Evolutionary conservation across 2,113 vertebrate species (phyloP), one percentile per base, ranked within the genome.

Genomic region (Madoqua kirkii): DNA sequence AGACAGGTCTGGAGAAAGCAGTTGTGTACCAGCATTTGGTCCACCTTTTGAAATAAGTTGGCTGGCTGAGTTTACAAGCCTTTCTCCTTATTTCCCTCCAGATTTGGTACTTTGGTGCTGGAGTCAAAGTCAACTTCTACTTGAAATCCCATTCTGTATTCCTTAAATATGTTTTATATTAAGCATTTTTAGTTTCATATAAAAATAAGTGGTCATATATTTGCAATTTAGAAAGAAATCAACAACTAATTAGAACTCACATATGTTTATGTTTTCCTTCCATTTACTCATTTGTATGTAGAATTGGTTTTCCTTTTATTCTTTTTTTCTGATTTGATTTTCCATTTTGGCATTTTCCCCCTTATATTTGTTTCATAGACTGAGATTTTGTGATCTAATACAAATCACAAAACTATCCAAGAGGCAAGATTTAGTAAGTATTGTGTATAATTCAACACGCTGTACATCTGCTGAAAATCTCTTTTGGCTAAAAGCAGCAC

Each of bases 251-350:
- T 97, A 97, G 50, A 93, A 64, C 45, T 93, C 76, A 71, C 88
- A 95, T 93, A 94, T 93, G 95, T 93, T 97, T 96, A 55, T 93
- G 36, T 55, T 92, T 96, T 96, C 90, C 33, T 27, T 90, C 50
- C 82, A 91, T 67, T 82, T 94, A 97, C 12, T 89, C 43, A 57
- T 96, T 94, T 84, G 55, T 91, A 76, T 93, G 33, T 91, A 97
- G 89, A 97, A 92, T 82, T 95, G 31, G 52, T 95, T 95, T 92
- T 87, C 43, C 76, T 91, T 93, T 83, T 12, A 60, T 67, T 96
- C 21, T 88, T 94, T 89, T 81, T 52, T 59, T 23, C 19, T 79
- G 14, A 71, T 94, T 83, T 71, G 86, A 93, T 88, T 93, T 96
- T 64, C 33, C 88, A 23, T 83, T 94, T 96, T 93, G 93, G 45